Percentiles rank a stretch among this genome's conserved stretches.
Evolutionary conservation across 2,888 invertebrate genomes (phyloP).

Genomic region (Cylindroiulus punctatus): DNA sequence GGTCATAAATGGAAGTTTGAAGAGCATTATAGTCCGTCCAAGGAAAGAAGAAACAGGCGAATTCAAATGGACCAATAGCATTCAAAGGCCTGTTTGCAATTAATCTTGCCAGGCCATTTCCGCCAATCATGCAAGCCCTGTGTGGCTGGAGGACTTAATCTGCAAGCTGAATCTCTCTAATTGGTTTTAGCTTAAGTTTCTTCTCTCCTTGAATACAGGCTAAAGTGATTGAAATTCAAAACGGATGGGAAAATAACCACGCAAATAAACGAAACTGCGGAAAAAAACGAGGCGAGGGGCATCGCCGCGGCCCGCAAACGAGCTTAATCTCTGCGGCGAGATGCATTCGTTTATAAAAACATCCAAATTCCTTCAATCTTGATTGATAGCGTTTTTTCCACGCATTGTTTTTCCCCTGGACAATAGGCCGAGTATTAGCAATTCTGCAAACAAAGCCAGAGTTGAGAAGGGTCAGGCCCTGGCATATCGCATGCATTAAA

Average conservation of each 20-base stretch:
- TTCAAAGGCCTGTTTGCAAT: no score
- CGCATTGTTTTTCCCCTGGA: neutral
- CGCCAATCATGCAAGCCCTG: neutral
- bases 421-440: neutral
- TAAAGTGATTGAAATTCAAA: neutral
- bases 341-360: neutral
- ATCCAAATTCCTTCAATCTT: conserved; percentile 17
- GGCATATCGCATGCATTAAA: conserved; percentile 10
- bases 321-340: conserved; percentile 24
- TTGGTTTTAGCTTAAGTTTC: no score
- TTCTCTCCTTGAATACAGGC: no score
- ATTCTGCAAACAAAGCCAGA: conserved; percentile 22
- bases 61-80: no score
- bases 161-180: no score
- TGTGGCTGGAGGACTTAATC: no score
- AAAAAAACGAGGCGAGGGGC: neutral
- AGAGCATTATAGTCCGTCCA: neutral
- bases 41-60: no score
- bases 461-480: neutral
- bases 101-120: no score
- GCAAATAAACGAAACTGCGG: neutral
- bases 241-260: neutral
- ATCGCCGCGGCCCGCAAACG: neutral
- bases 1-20: neutral
- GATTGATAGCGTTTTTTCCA: conserved; percentile 17